Conservation (phyloP, 2,113 vertebrate species). For the Cephalopholis sonnerati region DNA sequence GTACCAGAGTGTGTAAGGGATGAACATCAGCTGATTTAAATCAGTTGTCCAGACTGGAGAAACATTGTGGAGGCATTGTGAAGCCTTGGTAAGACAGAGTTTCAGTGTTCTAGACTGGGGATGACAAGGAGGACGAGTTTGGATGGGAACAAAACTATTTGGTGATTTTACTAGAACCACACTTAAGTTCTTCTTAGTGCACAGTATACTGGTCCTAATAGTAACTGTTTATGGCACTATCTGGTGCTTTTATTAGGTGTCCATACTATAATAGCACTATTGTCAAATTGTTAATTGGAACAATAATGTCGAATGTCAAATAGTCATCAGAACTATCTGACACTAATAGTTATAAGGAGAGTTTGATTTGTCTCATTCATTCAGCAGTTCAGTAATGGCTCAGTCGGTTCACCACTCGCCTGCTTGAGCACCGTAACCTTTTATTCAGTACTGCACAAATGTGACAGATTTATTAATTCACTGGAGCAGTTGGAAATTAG, state of each 20-base stretch:
- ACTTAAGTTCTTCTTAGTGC: too few species aligned
- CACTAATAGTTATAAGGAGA: neutral
- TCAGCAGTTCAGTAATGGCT: neutral
- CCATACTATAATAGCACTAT: too few species aligned
- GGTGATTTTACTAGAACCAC: too few species aligned
- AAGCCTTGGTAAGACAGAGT: too few species aligned
- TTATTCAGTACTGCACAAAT: neutral
- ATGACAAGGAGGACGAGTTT: too few species aligned
- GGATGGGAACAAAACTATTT: too few species aligned
- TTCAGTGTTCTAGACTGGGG: too few species aligned
- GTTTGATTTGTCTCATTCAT: neutral
- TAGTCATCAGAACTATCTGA: neutral
- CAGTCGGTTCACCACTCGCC: neutral
- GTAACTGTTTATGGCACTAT: neutral
- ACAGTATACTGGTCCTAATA: neutral
- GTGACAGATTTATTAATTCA: neutral
- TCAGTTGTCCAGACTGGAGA: too few species aligned
- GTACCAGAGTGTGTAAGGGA: too few species aligned
- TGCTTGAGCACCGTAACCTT: neutral
- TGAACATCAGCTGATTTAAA: too few species aligned
- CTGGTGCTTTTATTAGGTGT: neutral
- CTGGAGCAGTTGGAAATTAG: neutral
- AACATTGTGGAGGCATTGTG: too few species aligned
- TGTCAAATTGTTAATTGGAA: too few species aligned
- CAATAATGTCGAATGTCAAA: neutral